phyloP scores from a whole-genome alignment of 2,113 vertebrate species.

The Uropsilus gracilis region DNA sequence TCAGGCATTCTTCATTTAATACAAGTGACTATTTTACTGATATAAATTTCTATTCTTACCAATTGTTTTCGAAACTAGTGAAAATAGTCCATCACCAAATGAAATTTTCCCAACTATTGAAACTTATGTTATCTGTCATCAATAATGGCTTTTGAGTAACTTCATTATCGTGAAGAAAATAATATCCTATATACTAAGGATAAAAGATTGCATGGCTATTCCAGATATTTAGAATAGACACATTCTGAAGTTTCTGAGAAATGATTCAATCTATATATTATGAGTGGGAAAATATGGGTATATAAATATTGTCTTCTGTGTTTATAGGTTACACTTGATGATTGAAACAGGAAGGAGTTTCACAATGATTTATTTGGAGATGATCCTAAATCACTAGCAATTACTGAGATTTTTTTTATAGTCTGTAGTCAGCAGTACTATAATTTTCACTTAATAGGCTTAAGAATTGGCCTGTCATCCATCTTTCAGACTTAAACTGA shows the following conservation, averaged over 20 bases:
- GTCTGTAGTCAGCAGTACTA: neutral
- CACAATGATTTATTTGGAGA: neutral
- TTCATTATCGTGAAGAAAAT: neutral
- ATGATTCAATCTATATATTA: constrained; percentile 15
- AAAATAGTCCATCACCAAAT: neutral
- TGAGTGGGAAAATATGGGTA: neutral
- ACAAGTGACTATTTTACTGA: constrained; percentile 42
- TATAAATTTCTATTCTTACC: neutral
- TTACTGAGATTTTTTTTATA: constrained; percentile 55
- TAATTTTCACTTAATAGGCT: constrained; percentile 70
- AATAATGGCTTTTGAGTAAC: neutral
- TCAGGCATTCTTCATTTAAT: constrained; percentile 63
- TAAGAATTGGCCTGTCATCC: constrained; percentile 54
- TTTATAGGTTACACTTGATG: neutral
- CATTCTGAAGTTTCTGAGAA: neutral
- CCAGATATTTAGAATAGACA: neutral
- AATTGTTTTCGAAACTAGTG: neutral
- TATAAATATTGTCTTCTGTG: constrained; percentile 4
- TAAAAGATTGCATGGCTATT: neutral
- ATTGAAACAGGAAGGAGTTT: constrained; percentile 6
- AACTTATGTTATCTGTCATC: neutral
- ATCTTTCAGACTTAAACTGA: constrained; percentile 49
- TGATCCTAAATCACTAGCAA: constrained; percentile 47
- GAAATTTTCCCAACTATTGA: neutral
- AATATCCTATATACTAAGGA: neutral